Conservation (phyloP, 2,888 invertebrate genomes). For the Heliconius sara region DNA sequence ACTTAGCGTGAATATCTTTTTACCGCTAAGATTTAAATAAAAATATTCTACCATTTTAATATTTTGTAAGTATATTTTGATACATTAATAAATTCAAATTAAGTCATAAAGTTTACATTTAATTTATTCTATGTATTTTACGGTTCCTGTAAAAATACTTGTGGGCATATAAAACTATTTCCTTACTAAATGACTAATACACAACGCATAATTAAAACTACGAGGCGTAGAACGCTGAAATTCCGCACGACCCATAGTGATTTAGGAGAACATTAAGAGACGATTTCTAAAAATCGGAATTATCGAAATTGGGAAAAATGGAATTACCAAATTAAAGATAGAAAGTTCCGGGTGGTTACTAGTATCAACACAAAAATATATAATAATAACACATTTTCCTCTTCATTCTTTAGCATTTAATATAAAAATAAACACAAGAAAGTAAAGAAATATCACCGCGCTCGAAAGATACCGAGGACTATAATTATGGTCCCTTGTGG, state of each 20-base stretch:
- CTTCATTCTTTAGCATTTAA: neutral
- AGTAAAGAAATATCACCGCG: conserved; percentile 34
- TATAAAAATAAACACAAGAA: conserved; percentile 17
- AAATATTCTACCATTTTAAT: neutral
- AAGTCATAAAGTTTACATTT: neutral
- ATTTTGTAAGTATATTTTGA: neutral
- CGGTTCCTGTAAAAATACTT: no score
- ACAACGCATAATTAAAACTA: no score
- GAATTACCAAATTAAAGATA: neutral
- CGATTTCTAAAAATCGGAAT: neutral
- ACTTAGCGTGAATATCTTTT: neutral
- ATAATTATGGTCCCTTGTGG: conserved; percentile 45
- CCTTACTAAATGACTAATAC: no score
- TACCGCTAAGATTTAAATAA: neutral
- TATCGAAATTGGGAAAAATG: neutral
- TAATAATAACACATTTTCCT: conserved; percentile 5
- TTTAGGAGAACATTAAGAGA: neutral
- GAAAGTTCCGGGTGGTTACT: neutral
- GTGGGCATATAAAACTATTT: no score
- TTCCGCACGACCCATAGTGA: neutral
- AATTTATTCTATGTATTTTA: no score
- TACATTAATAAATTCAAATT: no score
- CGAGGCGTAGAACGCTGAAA: no score
- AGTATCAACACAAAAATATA: neutral
- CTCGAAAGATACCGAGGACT: conserved; percentile 38